Conservation (phyloP, 2,888 invertebrate species). For the Drosophila mercatorum region DNA sequence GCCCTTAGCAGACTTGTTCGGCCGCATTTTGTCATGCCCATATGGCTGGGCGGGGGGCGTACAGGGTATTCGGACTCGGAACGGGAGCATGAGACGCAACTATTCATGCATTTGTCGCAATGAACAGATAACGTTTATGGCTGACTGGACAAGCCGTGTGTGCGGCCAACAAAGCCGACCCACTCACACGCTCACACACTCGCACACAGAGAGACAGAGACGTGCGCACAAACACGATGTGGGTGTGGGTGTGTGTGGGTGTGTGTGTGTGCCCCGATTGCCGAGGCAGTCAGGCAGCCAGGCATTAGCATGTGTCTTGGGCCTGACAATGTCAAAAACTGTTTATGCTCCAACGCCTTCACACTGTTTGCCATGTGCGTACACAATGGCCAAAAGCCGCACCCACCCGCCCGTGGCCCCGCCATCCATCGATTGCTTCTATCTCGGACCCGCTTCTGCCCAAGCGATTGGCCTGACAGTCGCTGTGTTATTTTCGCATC, state of each 20-base stretch:
- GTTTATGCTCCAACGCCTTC: slow-evolving; percentile 77
- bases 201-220: background rate
- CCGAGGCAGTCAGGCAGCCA: slow-evolving; percentile 38
- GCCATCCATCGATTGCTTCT: background rate
- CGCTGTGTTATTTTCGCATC: slow-evolving; percentile 56
- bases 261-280: slow-evolving; percentile 7
- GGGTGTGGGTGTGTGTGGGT: slow-evolving; percentile 9
- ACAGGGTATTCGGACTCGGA: slow-evolving; percentile 41
- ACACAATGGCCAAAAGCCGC: slow-evolving; percentile 54
- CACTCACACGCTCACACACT: slow-evolving; percentile 15
- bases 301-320: slow-evolving; percentile 77
- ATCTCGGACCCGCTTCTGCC: slow-evolving; percentile 6
- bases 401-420: background rate
- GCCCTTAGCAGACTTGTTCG: slow-evolving; percentile 1
- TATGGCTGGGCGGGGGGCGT: slow-evolving; percentile 3
- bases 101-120: slow-evolving; percentile 74
- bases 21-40: slow-evolving; percentile 2
- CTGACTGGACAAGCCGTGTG: slow-evolving; percentile 63
- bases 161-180: slow-evolving; percentile 35
- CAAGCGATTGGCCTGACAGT: slow-evolving; percentile 38
- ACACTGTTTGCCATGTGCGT: slow-evolving; percentile 67
- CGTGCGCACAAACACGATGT: slow-evolving; percentile 8
- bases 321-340: slow-evolving; percentile 78
- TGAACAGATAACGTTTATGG: slow-evolving; percentile 76
- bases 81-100: slow-evolving; percentile 41